These are phyloP conservation scores for Trichogramma dendrolimi DNA, from an alignment of 2,888 invertebrate genomes.

Conservation along the genomic window DNA sequence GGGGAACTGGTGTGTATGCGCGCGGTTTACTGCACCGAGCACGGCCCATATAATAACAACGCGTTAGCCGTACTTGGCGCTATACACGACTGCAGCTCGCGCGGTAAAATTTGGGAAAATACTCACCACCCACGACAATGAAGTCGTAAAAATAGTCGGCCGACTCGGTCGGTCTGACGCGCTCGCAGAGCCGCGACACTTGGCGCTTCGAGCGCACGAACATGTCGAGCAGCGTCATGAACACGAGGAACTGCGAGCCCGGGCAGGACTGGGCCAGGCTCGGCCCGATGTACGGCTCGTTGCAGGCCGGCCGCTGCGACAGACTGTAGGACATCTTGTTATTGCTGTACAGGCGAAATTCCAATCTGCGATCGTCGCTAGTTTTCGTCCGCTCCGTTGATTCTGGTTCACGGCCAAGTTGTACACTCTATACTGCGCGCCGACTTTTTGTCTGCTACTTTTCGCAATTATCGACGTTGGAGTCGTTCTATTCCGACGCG, in stretches of 20 bases:
- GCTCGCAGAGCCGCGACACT: conserved; percentile 55
- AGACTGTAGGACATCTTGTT: conserved; percentile 40
- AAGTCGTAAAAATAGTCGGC: conserved; percentile 62
- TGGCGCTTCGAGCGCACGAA: conserved; percentile 54
- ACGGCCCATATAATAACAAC: too few relatives aligned
- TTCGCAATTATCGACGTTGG: background rate
- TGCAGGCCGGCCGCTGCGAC: conserved; percentile 50
- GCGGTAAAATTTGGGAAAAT: background rate
- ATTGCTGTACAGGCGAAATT: background rate
- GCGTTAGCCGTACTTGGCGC: too few relatives aligned
- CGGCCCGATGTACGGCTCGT: conserved; percentile 58
- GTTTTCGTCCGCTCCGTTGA: conserved; percentile 9
- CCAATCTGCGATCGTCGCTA: background rate
- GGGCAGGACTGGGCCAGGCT: conserved; percentile 59
- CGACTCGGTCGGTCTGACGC: conserved; percentile 53
- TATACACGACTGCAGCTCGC: too few relatives aligned
- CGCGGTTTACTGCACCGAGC: too few relatives aligned
- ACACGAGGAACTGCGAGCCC: conserved; percentile 60
- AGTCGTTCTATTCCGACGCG: too few relatives aligned
- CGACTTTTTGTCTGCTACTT: background rate
- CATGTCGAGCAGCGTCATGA: conserved; percentile 64
- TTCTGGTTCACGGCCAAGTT: conserved; percentile 19
- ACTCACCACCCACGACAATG: conserved; percentile 60
- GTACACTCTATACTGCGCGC: background rate
- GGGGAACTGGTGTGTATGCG: too few relatives aligned